Percentiles rank a stretch among this genome's conserved stretches.
Evolutionary conservation across 2,888 invertebrate species (phyloP).

Genomic region (Drosophila mettleri): DNA sequence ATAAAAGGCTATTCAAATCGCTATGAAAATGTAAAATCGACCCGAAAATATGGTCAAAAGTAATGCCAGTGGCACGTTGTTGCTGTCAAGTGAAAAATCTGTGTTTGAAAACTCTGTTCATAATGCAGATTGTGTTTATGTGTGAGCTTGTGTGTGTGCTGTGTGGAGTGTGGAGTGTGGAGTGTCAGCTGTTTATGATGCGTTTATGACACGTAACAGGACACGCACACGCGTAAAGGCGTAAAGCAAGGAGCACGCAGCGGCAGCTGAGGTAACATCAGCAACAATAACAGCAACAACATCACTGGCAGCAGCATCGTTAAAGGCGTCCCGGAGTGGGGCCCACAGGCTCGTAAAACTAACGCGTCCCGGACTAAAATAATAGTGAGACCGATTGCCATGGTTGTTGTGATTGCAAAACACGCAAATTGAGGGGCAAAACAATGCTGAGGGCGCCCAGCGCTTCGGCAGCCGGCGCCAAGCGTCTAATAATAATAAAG

Average conservation of each 20-base stretch:
- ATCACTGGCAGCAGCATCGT: conserved; percentile 43
- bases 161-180: conserved; percentile 5
- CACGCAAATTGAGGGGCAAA: conserved; percentile 37
- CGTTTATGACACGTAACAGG: conserved; percentile 72
- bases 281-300: conserved; percentile 22
- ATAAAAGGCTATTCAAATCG: not conserved
- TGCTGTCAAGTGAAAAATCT: conserved; percentile 27
- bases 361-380: conserved; percentile 45
- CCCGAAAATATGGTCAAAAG: not conserved
- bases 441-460: conserved; percentile 20
- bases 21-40: not conserved
- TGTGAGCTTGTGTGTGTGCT: conserved; percentile 5
- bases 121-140: conserved; percentile 31
- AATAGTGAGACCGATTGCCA: conserved; percentile 40
- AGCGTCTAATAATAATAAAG: conserved; percentile 37
- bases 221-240: conserved; percentile 41
- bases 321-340: conserved; percentile 45
- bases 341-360: conserved; percentile 57
- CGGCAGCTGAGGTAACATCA: conserved; percentile 5
- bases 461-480: conserved; percentile 38
- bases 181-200: conserved; percentile 71
- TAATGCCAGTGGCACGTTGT: not conserved
- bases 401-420: conserved; percentile 53
- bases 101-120: conserved; percentile 32
- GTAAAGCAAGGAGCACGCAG: conserved; percentile 1